phyloP scores from a whole-genome alignment of 2,113 vertebrate species.

The Gnathonemus echidnorhynchus region DNA sequence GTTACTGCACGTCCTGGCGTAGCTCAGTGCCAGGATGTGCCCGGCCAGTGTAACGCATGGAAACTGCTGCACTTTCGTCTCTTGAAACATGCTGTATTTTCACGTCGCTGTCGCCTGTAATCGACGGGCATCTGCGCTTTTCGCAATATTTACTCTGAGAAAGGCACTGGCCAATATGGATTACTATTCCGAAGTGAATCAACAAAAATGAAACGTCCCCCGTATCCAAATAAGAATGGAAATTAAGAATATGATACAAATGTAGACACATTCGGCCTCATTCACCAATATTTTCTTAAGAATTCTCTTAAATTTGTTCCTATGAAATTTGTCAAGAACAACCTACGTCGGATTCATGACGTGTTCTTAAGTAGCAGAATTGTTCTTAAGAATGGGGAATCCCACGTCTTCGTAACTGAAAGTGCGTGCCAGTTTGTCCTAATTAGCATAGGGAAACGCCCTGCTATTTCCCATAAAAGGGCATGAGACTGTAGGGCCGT shows the following conservation, averaged over 20 bases:
- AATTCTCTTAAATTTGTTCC: too few relatives aligned
- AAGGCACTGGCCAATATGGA: not conserved
- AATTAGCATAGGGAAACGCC: too few relatives aligned
- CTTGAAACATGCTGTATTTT: not conserved
- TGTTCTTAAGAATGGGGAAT: too few relatives aligned
- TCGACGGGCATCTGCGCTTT: not conserved
- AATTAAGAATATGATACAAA: not conserved
- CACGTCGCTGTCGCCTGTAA: not conserved
- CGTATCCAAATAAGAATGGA: not conserved
- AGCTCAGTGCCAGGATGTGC: not conserved
- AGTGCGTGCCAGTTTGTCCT: too few relatives aligned
- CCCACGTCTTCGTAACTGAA: too few relatives aligned
- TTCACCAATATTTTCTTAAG: too few relatives aligned
- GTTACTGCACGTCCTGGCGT: not conserved
- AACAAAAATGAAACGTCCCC: not conserved
- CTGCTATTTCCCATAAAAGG: too few relatives aligned
- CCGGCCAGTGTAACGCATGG: not conserved
- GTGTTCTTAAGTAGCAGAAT: too few relatives aligned
- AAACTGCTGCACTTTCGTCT: not conserved
- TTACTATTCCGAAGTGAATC: not conserved
- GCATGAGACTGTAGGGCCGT: too few relatives aligned
- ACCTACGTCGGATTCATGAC: too few relatives aligned
- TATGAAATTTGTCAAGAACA: too few relatives aligned
- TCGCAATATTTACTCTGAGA: not conserved
- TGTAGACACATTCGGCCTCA: not conserved